phyloP scores from a whole-genome alignment of 2,888 invertebrate genomes.

The Malacosoma neustria region DNA sequence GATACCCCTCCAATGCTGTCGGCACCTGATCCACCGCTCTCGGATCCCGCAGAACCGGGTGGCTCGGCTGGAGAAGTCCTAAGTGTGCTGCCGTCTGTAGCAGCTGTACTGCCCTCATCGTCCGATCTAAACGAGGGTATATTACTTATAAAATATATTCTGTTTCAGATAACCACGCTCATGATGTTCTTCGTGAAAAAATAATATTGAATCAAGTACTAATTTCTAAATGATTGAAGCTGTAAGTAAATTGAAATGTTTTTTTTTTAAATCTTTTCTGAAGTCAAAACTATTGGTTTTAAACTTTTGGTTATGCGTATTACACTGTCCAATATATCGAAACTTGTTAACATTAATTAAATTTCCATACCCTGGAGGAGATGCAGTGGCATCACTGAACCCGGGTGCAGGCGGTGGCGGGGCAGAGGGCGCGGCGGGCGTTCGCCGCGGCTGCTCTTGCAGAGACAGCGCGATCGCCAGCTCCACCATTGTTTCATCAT shows the following conservation, averaged over 20 bases:
- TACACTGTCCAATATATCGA: too few species aligned
- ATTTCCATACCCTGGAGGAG: constrained; percentile 77
- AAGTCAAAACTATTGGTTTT: too few species aligned
- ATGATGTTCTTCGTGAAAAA: background rate
- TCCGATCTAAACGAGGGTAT: constrained; percentile 85
- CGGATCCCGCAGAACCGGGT: constrained; percentile 80
- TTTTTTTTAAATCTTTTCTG: too few species aligned
- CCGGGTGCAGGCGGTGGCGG: constrained; percentile 52
- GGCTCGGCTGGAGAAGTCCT: constrained; percentile 72
- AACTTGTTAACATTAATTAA: too few species aligned
- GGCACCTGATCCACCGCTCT: constrained; percentile 93
- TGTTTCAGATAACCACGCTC: too few species aligned
- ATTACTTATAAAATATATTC: too few species aligned
- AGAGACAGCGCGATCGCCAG: constrained; percentile 95
- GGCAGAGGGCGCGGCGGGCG: constrained; percentile 38
- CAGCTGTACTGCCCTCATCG: constrained; percentile 96
- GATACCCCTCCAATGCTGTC: constrained; percentile 96
- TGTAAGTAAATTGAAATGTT: too few species aligned
- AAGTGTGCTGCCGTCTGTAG: constrained; percentile 94
- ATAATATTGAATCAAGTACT: too few species aligned
- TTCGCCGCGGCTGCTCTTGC: constrained; percentile 84
- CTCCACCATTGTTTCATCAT: constrained; percentile 98
- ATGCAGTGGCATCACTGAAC: constrained; percentile 87
- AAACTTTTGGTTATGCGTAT: too few species aligned
- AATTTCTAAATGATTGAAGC: too few species aligned